Conservation (phyloP, 2,113 vertebrate species). For the Cynocephalus volans region DNA sequence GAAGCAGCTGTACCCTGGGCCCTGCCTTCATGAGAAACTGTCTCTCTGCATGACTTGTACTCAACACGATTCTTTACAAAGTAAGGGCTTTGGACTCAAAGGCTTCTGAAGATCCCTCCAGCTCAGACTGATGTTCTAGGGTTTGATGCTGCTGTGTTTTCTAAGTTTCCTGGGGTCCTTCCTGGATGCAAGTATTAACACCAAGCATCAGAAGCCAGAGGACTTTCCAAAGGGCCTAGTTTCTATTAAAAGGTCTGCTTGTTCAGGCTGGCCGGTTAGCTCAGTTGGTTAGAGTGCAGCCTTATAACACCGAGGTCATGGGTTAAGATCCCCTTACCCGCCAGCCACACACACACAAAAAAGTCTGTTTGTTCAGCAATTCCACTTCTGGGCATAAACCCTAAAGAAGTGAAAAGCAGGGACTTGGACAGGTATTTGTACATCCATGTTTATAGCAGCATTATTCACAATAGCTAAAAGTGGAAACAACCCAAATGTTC, state of each 20-base stretch:
- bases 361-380: neutral
- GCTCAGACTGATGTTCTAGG: neutral
- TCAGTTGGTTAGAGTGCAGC: no score
- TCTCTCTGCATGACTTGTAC: neutral
- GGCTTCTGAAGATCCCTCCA: neutral
- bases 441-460: neutral
- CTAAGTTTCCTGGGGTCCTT: neutral
- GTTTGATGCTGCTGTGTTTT: neutral
- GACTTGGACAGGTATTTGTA: no score
- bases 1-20: neutral
- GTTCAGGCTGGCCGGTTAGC: neutral
- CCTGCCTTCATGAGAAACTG: neutral
- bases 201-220: neutral
- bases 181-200: neutral
- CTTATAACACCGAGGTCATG: no score
- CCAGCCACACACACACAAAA: neutral
- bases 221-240: slow-evolving; percentile 46
- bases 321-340: no score
- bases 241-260: slow-evolving; percentile 51
- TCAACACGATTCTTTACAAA: neutral
- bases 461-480: neutral
- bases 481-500: neutral
- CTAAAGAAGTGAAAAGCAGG: neutral
- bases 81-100: neutral
- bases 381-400: neutral